Percentiles rank a stretch among this genome's conserved stretches.
Conservation (phyloP, 2,797 vertebrate genomes). For the Monodelphis domestica region DNA sequence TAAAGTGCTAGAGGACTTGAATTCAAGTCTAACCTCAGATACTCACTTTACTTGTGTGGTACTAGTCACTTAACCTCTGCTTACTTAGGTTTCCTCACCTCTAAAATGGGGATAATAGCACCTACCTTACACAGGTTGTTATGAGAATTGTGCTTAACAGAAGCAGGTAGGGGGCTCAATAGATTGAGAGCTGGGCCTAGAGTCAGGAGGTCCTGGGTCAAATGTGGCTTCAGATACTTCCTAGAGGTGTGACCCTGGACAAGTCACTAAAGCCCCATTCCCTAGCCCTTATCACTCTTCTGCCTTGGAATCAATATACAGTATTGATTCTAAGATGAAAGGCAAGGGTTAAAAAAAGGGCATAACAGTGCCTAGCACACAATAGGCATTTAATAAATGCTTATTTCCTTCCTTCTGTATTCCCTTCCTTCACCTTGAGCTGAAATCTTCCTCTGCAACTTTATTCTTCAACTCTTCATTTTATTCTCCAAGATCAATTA, state of each 20-base stretch:
- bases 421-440: not conserved
- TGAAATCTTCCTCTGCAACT: not conserved
- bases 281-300: too few species aligned
- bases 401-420: not conserved
- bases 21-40: not conserved
- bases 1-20: not conserved
- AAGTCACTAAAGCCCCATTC: too few species aligned
- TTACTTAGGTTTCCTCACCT: not conserved
- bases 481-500: not conserved
- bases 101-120: not conserved
- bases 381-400: not conserved
- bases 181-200: too few species aligned
- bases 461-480: not conserved
- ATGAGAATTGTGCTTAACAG: too few species aligned
- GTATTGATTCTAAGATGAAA: too few species aligned
- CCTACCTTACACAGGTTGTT: not conserved
- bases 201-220: too few species aligned
- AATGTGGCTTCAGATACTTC: too few species aligned
- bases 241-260: too few species aligned
- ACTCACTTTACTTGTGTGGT: not conserved
- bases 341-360: too few species aligned
- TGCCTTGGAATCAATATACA: too few species aligned
- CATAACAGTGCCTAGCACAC: not conserved
- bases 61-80: not conserved
- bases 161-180: too few species aligned